Conservation (phyloP, 2,888 invertebrate genomes). For the Ophion costatus region DNA sequence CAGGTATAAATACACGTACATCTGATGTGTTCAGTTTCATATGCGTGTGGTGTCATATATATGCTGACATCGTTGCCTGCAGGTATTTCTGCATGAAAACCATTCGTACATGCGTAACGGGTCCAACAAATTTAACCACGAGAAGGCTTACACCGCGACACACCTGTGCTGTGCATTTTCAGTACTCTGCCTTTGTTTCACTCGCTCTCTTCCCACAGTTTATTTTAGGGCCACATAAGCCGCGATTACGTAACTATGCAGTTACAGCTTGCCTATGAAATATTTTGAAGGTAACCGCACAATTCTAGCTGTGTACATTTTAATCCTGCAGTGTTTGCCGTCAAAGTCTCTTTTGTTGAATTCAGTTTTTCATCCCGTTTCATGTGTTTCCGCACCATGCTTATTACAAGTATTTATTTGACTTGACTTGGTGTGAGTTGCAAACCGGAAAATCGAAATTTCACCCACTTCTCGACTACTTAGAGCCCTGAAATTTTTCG, state of each 20-base stretch:
- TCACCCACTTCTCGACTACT: no score
- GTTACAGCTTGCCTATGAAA: conserved; percentile 11
- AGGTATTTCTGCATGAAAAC: conserved; percentile 4
- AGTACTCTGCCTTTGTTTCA: background rate
- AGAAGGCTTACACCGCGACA: conserved; percentile 32
- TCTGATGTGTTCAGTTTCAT: background rate
- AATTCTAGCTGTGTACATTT: conserved; percentile 1
- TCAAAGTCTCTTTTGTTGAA: background rate
- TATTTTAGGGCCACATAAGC: conserved; percentile 22
- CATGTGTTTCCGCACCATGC: no score
- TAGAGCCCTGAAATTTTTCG: no score
- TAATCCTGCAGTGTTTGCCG: conserved; percentile 11
- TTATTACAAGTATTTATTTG: no score
- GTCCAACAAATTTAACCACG: conserved; percentile 28
- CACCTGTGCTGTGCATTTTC: conserved; percentile 14
- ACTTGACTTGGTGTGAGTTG: no score
- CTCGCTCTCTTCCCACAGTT: background rate
- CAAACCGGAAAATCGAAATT: no score
- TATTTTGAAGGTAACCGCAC: conserved; percentile 8
- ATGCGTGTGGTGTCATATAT: background rate
- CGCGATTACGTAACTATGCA: conserved; percentile 8
- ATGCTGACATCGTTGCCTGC: background rate
- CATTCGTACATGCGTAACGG: conserved; percentile 25
- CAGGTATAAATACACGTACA: background rate
- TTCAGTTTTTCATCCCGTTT: background rate